Conservation (phyloP, 2,888 invertebrate species). For the Ectropis crepuscularia region DNA sequence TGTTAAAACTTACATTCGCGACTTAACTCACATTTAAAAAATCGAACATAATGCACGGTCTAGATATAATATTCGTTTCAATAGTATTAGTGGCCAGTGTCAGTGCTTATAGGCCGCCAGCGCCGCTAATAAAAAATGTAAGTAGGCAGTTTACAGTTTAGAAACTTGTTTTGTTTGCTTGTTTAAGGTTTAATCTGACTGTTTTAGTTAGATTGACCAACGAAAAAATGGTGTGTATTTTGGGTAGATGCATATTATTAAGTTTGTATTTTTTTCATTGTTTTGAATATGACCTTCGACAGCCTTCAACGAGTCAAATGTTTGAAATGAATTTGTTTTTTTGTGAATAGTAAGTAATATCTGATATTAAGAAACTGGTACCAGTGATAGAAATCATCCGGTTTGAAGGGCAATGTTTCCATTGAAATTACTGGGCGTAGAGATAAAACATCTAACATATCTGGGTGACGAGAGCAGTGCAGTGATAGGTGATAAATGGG, state of each 20-base stretch:
- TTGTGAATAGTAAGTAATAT: no score
- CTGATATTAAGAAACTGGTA: no score
- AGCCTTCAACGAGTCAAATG: no score
- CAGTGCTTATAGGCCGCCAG: slow-evolving; percentile 51
- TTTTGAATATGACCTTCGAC: no score
- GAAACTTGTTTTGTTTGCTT: slow-evolving; percentile 6
- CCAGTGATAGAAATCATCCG: no score
- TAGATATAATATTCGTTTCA: slow-evolving; percentile 3
- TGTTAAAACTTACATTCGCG: background rate
- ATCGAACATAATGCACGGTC: slow-evolving; percentile 13
- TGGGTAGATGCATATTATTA: background rate
- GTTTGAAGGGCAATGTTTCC: no score
- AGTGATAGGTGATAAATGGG: no score
- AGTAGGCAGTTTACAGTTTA: slow-evolving; percentile 44
- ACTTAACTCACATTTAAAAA: background rate
- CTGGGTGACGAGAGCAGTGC: no score
- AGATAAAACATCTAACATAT: no score
- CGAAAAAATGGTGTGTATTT: background rate
- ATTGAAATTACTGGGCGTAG: no score
- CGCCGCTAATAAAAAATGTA: slow-evolving; percentile 74
- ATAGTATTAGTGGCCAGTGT: slow-evolving; percentile 33
- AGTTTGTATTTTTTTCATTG: no score
- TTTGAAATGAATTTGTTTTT: no score
- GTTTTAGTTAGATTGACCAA: background rate
- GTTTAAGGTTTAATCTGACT: background rate